Conservation (phyloP, 2,888 invertebrate genomes). For the Orthosia cruda region DNA sequence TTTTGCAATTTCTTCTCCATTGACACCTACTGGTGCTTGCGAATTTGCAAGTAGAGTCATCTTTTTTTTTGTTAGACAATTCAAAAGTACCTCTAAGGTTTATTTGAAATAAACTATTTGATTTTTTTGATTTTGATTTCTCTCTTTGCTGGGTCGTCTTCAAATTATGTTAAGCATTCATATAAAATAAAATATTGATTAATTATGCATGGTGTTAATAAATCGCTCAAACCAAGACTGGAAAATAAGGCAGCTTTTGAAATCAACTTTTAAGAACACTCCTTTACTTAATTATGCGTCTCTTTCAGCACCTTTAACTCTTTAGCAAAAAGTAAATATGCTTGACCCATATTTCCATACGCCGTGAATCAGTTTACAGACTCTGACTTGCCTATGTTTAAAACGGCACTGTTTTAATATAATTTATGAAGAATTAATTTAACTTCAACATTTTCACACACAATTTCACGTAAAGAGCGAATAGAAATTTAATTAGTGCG, state of each 20-base stretch:
- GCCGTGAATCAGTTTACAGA: constrained; percentile 69
- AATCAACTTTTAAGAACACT: neutral
- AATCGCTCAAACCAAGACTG: neutral
- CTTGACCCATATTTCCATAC: constrained; percentile 71
- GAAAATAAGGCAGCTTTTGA: neutral
- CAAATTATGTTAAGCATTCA: too few species aligned
- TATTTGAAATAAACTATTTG: too few species aligned
- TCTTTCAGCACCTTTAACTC: constrained; percentile 39
- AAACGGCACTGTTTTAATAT: constrained; percentile 42
- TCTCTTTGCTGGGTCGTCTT: too few species aligned
- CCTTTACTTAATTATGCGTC: constrained; percentile 3
- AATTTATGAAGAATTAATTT: constrained; percentile 48
- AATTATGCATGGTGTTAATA: neutral
- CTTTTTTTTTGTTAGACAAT: too few species aligned
- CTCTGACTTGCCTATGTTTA: constrained; percentile 37
- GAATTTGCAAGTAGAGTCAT: too few species aligned
- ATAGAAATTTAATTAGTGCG: constrained; percentile 54
- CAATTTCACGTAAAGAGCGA: constrained; percentile 44
- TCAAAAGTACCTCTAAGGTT: too few species aligned
- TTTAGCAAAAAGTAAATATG: constrained; percentile 52
- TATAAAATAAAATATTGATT: neutral
- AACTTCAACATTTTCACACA: constrained; percentile 48
- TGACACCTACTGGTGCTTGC: too few species aligned
- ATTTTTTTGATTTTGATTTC: too few species aligned
- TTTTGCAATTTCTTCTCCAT: too few species aligned